phyloP scores from a whole-genome alignment of 2,113 vertebrate species.

The Lepus timidus region DNA sequence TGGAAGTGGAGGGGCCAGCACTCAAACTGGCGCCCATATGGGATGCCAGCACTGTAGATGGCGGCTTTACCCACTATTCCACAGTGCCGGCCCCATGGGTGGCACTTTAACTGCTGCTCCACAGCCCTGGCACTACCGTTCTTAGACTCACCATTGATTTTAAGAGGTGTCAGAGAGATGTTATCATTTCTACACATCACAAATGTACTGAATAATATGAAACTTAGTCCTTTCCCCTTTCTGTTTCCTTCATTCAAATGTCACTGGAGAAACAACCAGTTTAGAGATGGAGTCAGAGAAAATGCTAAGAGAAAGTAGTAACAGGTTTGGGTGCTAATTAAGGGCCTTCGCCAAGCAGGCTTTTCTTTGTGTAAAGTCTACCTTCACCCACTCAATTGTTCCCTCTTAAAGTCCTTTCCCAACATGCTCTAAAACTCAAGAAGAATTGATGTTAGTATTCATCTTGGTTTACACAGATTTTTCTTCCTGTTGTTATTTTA shows the following conservation, averaged over 20 bases:
- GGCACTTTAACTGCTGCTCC: no score
- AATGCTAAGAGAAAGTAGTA: not conserved
- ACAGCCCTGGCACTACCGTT: not conserved
- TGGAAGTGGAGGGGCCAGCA: no score
- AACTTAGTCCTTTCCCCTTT: not conserved
- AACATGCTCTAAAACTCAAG: not conserved
- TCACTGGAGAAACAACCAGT: not conserved
- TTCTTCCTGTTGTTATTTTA: conserved; percentile 31
- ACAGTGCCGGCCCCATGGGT: no score
- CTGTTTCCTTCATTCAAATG: not conserved
- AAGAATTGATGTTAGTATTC: not conserved
- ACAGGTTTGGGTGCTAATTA: not conserved
- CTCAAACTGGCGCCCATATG: no score
- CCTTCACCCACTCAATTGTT: not conserved
- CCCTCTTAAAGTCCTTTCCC: not conserved
- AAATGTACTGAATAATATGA: not conserved
- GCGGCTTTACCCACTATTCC: no score
- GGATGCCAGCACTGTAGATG: no score
- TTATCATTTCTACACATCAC: not conserved
- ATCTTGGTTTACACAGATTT: not conserved
- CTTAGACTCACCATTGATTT: not conserved
- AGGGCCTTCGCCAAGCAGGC: not conserved
- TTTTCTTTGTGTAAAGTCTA: not conserved
- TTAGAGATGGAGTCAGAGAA: not conserved
- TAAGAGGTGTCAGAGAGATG: not conserved